These are phyloP conservation scores for Macrotrachela quadricornifera DNA, from an alignment of 1,140 invertebrate species.

Conservation along the genomic window DNA sequence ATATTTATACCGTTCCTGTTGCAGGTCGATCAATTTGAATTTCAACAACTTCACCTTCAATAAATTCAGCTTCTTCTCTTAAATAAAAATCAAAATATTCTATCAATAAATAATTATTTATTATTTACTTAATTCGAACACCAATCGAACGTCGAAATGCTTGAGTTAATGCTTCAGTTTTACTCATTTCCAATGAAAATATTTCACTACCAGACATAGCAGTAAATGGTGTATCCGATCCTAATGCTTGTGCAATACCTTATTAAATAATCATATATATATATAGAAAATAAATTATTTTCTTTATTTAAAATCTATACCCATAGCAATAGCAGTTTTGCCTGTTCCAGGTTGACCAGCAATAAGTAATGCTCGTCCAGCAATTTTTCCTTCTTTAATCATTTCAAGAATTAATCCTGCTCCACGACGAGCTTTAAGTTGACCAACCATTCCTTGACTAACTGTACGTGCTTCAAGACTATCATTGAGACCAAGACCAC, in stretches of 20 bases:
- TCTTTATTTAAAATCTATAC: constrained; percentile 13
- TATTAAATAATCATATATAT: too few species aligned
- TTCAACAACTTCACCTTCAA: constrained; percentile 95
- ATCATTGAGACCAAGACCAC: constrained; percentile 82
- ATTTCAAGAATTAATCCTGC: constrained; percentile 85
- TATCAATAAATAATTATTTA: background rate
- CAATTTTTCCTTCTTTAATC: constrained; percentile 94
- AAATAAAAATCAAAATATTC: constrained; percentile 13
- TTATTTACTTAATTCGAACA: constrained; percentile 70
- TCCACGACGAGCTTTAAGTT: constrained; percentile 64
- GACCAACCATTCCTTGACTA: constrained; percentile 96
- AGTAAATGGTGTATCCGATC: constrained; percentile 84
- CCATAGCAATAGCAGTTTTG: constrained; percentile 92
- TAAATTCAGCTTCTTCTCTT: constrained; percentile 88
- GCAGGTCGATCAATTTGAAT: constrained; percentile 83
- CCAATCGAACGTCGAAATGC: constrained; percentile 90
- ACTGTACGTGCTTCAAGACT: constrained; percentile 64
- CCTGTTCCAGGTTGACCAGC: constrained; percentile 91
- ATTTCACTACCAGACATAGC: constrained; percentile 95
- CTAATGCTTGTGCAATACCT: constrained; percentile 71
- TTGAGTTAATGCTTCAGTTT: constrained; percentile 91
- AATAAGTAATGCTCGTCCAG: constrained; percentile 75
- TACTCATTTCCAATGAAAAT: constrained; percentile 94
- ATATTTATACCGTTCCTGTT: constrained; percentile 42
- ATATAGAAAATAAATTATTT: background rate